phyloP scores from a whole-genome alignment of 2,797 vertebrate genomes.

The Gambelia wislizenii region DNA sequence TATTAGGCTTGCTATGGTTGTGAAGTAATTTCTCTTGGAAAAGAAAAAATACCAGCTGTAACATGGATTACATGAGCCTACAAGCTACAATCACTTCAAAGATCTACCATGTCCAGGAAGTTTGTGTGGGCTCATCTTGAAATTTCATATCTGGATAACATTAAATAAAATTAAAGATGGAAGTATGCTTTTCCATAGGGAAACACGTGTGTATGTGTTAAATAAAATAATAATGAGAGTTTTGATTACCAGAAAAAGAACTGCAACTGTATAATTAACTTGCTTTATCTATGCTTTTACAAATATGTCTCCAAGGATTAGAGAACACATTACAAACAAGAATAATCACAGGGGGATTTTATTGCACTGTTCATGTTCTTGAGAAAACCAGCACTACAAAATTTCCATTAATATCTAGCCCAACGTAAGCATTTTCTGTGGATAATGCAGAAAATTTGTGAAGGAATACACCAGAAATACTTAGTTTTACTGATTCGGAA shows the following conservation, averaged over 20 bases:
- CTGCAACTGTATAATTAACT: constrained; percentile 17
- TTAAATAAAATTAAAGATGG: neutral
- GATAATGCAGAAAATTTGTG: neutral
- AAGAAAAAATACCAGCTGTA: neutral
- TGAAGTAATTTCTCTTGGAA: neutral
- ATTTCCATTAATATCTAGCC: neutral
- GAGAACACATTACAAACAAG: constrained; percentile 29
- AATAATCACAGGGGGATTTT: neutral
- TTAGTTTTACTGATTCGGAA: neutral
- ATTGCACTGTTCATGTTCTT: constrained; percentile 14
- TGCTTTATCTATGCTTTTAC: constrained; percentile 20
- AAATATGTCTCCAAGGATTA: constrained; percentile 31
- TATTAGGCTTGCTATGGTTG: neutral
- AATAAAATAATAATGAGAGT: neutral
- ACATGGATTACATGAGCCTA: neutral
- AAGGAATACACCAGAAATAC: neutral
- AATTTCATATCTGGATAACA: constrained; percentile 2
- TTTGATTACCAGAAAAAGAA: neutral
- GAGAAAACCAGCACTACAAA: neutral
- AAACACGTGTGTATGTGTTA: neutral
- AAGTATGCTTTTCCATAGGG: neutral
- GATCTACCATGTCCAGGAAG: neutral
- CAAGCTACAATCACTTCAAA: neutral
- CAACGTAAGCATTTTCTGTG: neutral
- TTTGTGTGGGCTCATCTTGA: neutral